Evolutionary conservation across 2,113 vertebrate genomes (phyloP), one percentile per base, ranked within the genome.

Genomic region (Brachyhypopomus gauderio): DNA sequence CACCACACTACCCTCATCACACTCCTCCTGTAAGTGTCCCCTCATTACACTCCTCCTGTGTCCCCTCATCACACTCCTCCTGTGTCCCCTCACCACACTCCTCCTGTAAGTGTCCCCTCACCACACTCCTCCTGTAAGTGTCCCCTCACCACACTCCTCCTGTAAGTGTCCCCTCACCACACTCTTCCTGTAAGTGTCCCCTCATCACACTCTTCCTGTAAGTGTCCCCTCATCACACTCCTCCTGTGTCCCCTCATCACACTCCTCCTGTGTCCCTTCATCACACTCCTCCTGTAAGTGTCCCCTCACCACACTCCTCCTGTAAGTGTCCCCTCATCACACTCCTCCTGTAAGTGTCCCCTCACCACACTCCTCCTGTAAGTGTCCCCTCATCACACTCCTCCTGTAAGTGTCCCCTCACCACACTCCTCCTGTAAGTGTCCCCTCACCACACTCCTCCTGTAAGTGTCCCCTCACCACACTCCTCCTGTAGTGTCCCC

Each of bases 281-380:
- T 19, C 41, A 48, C 30, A 38, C 36, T 71, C 20, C 69, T 71
- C 0, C 22, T n/a, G n/a, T n/a, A n/a, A n/a, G n/a, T n/a, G n/a
- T n/a, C n/a, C 48, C 2, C 30, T 30, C 3, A 71, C 6, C 41
- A 48, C 30, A 38, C 36, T 71, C 20, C 69, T 71, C 0, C 22
- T 99, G 98, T 99, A 92, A 98, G 98, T 97, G 81, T 48, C 56
- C n/a, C n/a, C n/a, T n/a, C n/a, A n/a, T n/a, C n/a, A n/a, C 98
- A 99, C 71, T 99, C 98, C 22, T 99, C 97, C 89, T 99, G 98
- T 99, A 92, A 98, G 98, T 97, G 81, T 48, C 56, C n/a, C n/a
- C n/a, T n/a, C n/a, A n/a, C n/a, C n/a, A n/a, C 98, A 99, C 71
- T 99, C 98, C 22, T 99, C 97, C 89, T 99, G 98, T 99, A 92